Base-by-base conservation (phyloP, 1,140 invertebrate genomes). In the Epicauta chinensis region DNA sequence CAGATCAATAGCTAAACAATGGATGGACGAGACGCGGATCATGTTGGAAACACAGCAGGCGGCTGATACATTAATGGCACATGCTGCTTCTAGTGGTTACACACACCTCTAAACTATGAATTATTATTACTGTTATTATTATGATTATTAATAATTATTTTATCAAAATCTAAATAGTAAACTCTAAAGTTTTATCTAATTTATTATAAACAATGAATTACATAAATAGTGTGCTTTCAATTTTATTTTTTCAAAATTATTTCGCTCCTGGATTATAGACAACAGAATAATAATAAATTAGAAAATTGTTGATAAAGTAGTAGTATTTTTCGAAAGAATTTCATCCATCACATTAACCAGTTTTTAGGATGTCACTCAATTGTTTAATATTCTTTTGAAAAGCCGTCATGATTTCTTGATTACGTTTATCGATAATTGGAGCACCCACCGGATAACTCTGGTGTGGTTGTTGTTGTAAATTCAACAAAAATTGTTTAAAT, bases 11-110 rank as follows among this genome's bases (percentile, higher is more conserved):
- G 89, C 93, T 2, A 71, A 69, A 35, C 84, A 90, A 58, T 98
- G 94, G 94, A 81, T 93, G 59, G 80, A 84, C 51, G 93, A 96
- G 63, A 80, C 88, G 0, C 79, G 84, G 44, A 75, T 88, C 12
- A 79, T 91, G 56, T 74, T 98, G 51, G 95, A 97, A 74, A 86
- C 91, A n/a, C 79, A 87, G 64, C 92, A 95, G 71, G 90, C 91
- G 15, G 87, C 92, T 12, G 81, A 90, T 61, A 83, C 88, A 2
- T 73, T 98, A 12, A 80, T 93, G 73, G 85, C 89, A 3, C 87
- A 94, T 69, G 89, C 91, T 3, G 81, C 84, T 16, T 83, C 85
- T 6, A 81, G 79, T 52, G 82, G 84, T 35, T 72, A 86, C 15
- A 71, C 84, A 43, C 81, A 86, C 70, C 75, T 85, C 53, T 82